Evolutionary conservation across 1,140 invertebrate species (phyloP), one percentile per base, ranked within the genome.

Genomic region (Leptonema lineaticorne): DNA sequence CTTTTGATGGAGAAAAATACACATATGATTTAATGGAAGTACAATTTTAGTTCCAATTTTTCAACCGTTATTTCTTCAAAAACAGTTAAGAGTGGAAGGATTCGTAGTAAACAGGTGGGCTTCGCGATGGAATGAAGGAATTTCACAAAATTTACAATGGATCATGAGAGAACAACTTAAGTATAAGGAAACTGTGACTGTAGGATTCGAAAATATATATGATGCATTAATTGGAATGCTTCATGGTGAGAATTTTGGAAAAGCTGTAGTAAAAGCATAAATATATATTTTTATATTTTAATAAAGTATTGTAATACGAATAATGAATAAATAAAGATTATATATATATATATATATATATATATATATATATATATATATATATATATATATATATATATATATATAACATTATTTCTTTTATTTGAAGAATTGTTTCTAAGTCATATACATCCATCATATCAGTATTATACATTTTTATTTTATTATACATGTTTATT

Each of bases 181-280:
- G 72, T 85, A 85, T 71, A 77, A 75, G 62, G 88, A 90, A 77
- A 86, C 86, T 9, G 70, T 87, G 2, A 84, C 82, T 0, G 75
- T 86, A 28, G 88, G 88, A 1, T 89, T 90, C 72, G 86, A 89
- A 37, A 86, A 86, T 59, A 86, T 87, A 76, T 84, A 82, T 22
- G 74, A 85, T 18, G 88, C 87, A 7, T 89, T 90, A 72, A 77
- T 85, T 46, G 83, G 82, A 20, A 82, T 90, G 75, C 77, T 90
- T 24, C 75, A 75, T 28, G 88, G 89, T 22, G 80, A 82, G 56
- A 90, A 88, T 76, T 80, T 75, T 18, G 89, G 88, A 24, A 90
- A 90, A 80, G 83, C 85, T 46, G 74, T 89, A 62, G 83, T 89
- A 7, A 83, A 85, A 78, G 79, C n/a, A n/a, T n/a, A n/a, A n/a